These are phyloP conservation scores for Chrysodeixis includens DNA, from an alignment of 2,888 invertebrate species.

Conservation along the genomic window DNA sequence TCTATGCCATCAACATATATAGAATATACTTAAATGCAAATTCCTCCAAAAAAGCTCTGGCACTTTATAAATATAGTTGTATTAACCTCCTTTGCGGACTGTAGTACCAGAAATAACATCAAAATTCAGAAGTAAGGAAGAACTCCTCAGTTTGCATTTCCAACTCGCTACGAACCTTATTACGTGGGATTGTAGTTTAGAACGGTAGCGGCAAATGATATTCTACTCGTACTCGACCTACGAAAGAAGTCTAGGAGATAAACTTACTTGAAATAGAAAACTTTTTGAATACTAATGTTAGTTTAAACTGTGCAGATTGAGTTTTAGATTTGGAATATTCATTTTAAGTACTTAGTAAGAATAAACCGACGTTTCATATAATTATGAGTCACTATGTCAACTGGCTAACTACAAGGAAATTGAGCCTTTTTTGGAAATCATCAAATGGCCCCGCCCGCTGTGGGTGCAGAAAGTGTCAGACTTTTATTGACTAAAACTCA, in stretches of 20 bases:
- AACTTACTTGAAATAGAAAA: conserved; percentile 31
- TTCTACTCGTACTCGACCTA: conserved; percentile 27
- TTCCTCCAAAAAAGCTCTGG: no score
- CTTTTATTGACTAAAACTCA: no score
- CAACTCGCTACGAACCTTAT: conserved; percentile 38
- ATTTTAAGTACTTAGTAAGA: no score
- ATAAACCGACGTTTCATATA: no score
- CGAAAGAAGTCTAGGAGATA: conserved; percentile 37
- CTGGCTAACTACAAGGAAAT: no score
- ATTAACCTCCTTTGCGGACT: neutral
- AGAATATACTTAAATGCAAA: no score
- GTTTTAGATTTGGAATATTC: conserved; percentile 15
- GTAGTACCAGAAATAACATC: conserved; percentile 22
- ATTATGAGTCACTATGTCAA: no score
- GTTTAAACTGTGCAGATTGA: conserved; percentile 25
- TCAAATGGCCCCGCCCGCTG: no score
- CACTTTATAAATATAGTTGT: no score
- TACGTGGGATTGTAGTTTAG: conserved; percentile 28
- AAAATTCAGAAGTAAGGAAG: conserved; percentile 19
- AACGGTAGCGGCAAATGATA: conserved; percentile 27
- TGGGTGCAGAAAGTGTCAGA: no score
- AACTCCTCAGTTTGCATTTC: conserved; percentile 12
- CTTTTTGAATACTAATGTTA: conserved; percentile 44
- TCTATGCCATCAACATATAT: no score
- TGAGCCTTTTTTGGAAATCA: no score